Evolutionary conservation across 1,140 invertebrate genomes (phyloP).

Genomic region (Zophobas morio): DNA sequence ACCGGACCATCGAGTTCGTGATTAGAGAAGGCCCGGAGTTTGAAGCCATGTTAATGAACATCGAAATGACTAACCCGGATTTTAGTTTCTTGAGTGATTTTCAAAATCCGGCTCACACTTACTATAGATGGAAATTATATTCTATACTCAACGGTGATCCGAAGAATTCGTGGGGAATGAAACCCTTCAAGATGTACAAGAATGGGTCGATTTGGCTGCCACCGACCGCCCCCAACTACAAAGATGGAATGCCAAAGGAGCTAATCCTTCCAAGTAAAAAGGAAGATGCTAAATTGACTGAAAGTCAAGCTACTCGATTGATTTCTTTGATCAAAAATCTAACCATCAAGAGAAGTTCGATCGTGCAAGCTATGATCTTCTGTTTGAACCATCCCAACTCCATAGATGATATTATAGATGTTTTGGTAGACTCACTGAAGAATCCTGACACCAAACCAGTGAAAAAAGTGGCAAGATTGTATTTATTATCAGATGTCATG

Average conservation of each 20-base stretch:
- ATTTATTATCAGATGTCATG: conserved; percentile 95
- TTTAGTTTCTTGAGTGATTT: conserved; percentile 98
- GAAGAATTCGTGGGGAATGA: conserved; percentile 89
- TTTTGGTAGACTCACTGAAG: conserved; percentile 87
- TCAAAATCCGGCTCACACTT: conserved; percentile 95
- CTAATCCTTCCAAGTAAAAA: conserved; percentile 71
- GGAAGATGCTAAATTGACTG: conserved; percentile 51
- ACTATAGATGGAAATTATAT: conserved; percentile 98
- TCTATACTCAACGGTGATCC: conserved; percentile 96
- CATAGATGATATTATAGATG: conserved; percentile 94
- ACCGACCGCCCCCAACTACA: conserved; percentile 92
- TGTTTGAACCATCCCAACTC: conserved; percentile 97
- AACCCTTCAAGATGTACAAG: conserved; percentile 97
- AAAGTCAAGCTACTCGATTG: conserved; percentile 79
- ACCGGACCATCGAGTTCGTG: conserved; percentile 99
- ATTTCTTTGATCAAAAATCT: conserved; percentile 92
- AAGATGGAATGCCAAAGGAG: conserved; percentile 89
- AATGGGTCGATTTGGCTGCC: conserved; percentile 95
- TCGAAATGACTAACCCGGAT: conserved; percentile 95
- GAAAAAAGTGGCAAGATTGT: conserved; percentile 94
- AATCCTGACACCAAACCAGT: conserved; percentile 84
- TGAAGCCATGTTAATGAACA: conserved; percentile 99
- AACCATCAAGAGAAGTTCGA: conserved; percentile 84
- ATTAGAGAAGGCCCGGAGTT: conserved; percentile 98
- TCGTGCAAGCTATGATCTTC: conserved; percentile 97